Conservation (phyloP, 1,140 invertebrate species). For the Neocloeon triangulifer region DNA sequence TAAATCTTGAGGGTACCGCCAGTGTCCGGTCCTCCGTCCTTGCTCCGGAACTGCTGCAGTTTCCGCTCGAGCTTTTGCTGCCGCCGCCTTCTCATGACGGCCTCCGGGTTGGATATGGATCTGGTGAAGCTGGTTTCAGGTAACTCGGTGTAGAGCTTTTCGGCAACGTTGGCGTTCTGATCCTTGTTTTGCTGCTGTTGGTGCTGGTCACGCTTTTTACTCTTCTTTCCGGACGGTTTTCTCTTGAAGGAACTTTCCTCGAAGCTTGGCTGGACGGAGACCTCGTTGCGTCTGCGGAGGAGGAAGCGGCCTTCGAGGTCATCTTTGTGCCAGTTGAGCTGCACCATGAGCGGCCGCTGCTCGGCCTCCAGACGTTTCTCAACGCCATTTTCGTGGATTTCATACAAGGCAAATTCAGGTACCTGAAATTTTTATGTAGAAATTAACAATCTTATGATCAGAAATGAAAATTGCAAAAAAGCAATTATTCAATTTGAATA, state of each 20-base stretch:
- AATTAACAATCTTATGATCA: too few species aligned
- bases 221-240: not conserved
- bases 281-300: conserved; percentile 60
- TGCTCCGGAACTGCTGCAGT: conserved; percentile 82
- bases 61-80: conserved; percentile 95
- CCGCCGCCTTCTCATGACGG: conserved; percentile 89
- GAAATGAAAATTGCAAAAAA: too few species aligned
- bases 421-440: too few species aligned
- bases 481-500: too few species aligned
- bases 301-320: conserved; percentile 93
- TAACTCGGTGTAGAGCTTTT: conserved; percentile 84
- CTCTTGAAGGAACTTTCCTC: too few species aligned
- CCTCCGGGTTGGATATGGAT: conserved; percentile 97
- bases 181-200: too few species aligned
- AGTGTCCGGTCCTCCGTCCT: conserved; percentile 41
- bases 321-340: conserved; percentile 97
- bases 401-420: conserved; percentile 88
- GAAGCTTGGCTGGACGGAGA: conserved; percentile 4
- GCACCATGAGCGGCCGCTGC: conserved; percentile 91
- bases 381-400: conserved; percentile 88
- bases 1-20: conserved; percentile 96
- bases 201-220: too few species aligned
- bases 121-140: conserved; percentile 95
- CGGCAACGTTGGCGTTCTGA: conserved; percentile 43
- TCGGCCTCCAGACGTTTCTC: conserved; percentile 71